Evolutionary conservation across 2,888 invertebrate genomes (phyloP).

Genomic region (Nomada fabriciana): DNA sequence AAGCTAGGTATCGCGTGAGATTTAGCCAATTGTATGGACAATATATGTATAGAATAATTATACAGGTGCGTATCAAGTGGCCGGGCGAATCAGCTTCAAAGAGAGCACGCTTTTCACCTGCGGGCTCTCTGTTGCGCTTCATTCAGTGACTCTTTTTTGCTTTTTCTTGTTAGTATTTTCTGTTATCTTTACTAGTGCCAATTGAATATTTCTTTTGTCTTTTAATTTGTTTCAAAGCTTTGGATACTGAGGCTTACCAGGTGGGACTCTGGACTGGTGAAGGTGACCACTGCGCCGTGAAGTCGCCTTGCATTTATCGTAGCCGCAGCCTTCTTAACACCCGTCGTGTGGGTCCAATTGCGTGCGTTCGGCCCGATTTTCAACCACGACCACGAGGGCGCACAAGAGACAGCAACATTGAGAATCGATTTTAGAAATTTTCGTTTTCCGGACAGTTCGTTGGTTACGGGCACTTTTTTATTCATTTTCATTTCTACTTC

Average conservation of each 20-base stretch:
- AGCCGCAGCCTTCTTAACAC: conserved; percentile 78
- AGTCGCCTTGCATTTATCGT: conserved; percentile 81
- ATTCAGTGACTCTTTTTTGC: conserved; percentile 35
- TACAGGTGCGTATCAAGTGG: conserved; percentile 66
- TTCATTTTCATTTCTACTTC: not conserved
- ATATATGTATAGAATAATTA: conserved; percentile 57
- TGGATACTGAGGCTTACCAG: conserved; percentile 85
- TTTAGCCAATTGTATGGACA: conserved; percentile 70
- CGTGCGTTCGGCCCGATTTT: conserved; percentile 74
- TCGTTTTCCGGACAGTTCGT: not conserved
- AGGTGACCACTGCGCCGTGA: conserved; percentile 85
- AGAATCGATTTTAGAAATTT: conserved; percentile 68
- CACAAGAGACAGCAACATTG: conserved; percentile 69
- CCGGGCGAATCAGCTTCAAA: conserved; percentile 77
- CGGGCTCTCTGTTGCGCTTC: conserved; percentile 70
- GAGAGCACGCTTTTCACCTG: conserved; percentile 60
- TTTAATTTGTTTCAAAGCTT: conserved; percentile 60
- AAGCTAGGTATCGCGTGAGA: conserved; percentile 81
- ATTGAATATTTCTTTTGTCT: conserved; percentile 5
- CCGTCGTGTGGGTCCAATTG: conserved; percentile 61
- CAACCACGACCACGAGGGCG: conserved; percentile 69
- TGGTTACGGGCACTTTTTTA: not conserved
- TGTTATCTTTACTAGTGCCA: conserved; percentile 24
- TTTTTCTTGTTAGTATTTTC: conserved; percentile 14
- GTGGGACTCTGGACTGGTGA: conserved; percentile 87